These are phyloP conservation scores for Pristionchus japonicus DNA, from an alignment of 2,888 invertebrate genomes.

Conservation along the genomic window DNA sequence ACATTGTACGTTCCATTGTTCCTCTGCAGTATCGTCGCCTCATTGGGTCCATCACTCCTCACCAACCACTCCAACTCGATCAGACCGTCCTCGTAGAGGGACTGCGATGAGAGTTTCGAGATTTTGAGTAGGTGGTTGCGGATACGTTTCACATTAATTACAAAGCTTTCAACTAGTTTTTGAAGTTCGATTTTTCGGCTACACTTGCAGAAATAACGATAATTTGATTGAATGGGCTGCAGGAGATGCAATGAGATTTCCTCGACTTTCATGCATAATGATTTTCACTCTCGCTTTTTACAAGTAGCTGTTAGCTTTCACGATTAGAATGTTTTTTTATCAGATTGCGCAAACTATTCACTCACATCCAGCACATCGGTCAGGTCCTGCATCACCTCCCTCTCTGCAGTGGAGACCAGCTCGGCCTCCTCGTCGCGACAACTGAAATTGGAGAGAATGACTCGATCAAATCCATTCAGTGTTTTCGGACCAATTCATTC, in stretches of 20 bases:
- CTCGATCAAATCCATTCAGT: too few relatives aligned
- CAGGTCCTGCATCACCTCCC: conserved; percentile 5
- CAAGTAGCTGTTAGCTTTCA: too few relatives aligned
- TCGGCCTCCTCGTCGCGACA: not conserved
- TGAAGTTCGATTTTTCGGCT: too few relatives aligned
- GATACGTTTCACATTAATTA: not conserved
- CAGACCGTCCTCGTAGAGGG: conserved; percentile 7
- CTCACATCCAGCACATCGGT: conserved; percentile 14
- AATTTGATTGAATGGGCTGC: too few relatives aligned
- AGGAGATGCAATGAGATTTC: too few relatives aligned
- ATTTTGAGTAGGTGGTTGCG: not conserved
- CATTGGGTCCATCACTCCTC: not conserved
- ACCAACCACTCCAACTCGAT: conserved; percentile 28
- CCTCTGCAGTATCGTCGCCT: conserved; percentile 31
- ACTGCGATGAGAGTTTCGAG: not conserved
- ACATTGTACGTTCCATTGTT: conserved; percentile 24
- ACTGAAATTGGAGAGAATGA: not conserved
- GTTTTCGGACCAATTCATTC: too few relatives aligned
- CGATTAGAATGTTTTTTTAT: too few relatives aligned
- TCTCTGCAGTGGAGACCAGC: not conserved
- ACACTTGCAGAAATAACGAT: too few relatives aligned
- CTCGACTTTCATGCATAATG: too few relatives aligned
- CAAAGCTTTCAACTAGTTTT: not conserved
- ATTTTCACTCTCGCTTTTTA: too few relatives aligned
- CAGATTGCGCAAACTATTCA: too few relatives aligned